Conservation (phyloP, 2,888 invertebrate species). For the Drosophila ezoana region DNA sequence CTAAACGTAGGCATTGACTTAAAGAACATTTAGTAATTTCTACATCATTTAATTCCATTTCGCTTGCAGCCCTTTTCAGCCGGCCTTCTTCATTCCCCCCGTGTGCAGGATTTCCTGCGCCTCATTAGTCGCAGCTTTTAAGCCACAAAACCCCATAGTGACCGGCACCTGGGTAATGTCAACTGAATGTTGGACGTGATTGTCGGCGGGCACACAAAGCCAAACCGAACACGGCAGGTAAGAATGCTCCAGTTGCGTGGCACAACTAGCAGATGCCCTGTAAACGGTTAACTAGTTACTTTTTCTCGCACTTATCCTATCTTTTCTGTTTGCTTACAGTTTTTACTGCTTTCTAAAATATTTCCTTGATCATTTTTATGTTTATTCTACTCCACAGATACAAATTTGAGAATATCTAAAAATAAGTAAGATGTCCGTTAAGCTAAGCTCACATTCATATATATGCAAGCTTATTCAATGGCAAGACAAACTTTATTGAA, state of each 20-base stretch:
- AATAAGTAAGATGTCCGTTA: too few species aligned
- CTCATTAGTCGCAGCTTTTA: constrained; percentile 43
- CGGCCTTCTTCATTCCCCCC: neutral
- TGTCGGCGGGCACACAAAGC: constrained; percentile 8
- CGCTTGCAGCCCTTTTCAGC: too few species aligned
- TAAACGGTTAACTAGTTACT: neutral
- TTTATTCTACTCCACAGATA: too few species aligned
- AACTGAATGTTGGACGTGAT: constrained; percentile 46
- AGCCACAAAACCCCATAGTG: constrained; percentile 12
- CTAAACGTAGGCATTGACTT: too few species aligned
- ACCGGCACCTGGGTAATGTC: constrained; percentile 30
- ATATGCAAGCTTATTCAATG: too few species aligned
- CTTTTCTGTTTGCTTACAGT: neutral
- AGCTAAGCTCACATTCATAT: too few species aligned
- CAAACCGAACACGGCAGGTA: constrained; percentile 6
- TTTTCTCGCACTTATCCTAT: too few species aligned
- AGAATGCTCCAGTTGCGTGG: fast-evolving
- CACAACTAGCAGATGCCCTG: neutral
- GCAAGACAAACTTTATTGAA: too few species aligned
- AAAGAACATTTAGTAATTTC: neutral
- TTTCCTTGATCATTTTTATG: too few species aligned
- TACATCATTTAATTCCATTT: neutral
- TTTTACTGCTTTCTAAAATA: neutral
- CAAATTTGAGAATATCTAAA: too few species aligned
- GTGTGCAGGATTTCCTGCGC: constrained; percentile 13